Base-by-base conservation (phyloP, 2,888 invertebrate genomes). In the Nephrotoma guestfalica region DNA sequence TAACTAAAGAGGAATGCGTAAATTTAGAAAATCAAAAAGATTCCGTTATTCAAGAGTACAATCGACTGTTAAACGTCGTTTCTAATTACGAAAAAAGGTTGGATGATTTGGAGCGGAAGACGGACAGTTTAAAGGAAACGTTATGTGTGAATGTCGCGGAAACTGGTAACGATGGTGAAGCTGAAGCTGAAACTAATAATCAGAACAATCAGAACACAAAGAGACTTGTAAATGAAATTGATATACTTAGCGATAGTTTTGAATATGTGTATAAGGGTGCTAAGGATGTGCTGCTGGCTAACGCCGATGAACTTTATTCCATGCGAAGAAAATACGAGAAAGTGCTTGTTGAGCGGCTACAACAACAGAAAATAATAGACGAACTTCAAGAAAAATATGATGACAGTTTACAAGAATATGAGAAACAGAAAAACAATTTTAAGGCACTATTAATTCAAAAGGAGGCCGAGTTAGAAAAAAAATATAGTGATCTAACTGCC, bases 291-390 rank as follows among this genome's bases (percentile, higher is more conserved):
- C 30, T 71, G 9, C 30, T 11, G 3, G 71, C 9, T 71, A 71
- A 71, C 18, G 7, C 30, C 43, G 87, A 88, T n/a, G 89, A 89
- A 40, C 89, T 89, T 87, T 86, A 86, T n/a, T 47, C 88, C 5
- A 87, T 90, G n/a, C 89, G 90, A 85, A 88, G 87, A 6, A 89
- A 89, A 86, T 90, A 89, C 57, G 88, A 88, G 1, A 87, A 88
- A 13, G 88, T 90, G 47, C 89, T 90, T 87, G 83, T 86, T 5
- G 87, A 88, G 71, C 89, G 89, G 86, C 88, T 88, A 30, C 86
- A 88, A 41, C 89, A 88, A 41, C 88, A 89, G 41, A 86, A 88
- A 42, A 88, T 88, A 3, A 88, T 90, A 4, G 88, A 87, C 2
- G 88, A 86, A 30, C 89, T 91, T 71, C 2, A n/a, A 89, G 89